Conservation (phyloP, 2,888 invertebrate genomes). For the Phortica magna region DNA sequence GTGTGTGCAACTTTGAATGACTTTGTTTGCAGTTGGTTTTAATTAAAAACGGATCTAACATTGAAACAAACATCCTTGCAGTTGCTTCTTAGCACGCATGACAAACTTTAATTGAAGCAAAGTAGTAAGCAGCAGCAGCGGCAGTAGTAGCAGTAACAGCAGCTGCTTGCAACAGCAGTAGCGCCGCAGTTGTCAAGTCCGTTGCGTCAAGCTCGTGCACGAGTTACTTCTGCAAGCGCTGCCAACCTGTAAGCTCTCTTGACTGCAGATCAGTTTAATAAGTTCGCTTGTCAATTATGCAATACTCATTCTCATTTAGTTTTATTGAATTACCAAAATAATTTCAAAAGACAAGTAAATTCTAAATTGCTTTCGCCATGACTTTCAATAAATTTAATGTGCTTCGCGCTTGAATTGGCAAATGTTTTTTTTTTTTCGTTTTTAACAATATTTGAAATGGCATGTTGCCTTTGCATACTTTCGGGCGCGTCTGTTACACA, state of each 20-base stretch:
- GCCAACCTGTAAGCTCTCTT: neutral
- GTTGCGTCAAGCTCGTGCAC: neutral
- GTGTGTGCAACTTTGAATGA: conserved; percentile 52
- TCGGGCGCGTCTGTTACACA: neutral
- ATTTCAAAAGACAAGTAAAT: neutral
- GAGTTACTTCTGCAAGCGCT: too few relatives aligned
- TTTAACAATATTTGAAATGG: neutral
- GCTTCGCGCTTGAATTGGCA: neutral
- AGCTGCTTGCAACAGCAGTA: conserved; percentile 30
- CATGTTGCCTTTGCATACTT: neutral
- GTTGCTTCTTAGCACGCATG: conserved; percentile 12
- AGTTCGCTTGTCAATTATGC: neutral
- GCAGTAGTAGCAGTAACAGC: conserved; percentile 45
- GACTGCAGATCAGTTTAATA: conserved; percentile 1
- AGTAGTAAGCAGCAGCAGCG: conserved; percentile 43
- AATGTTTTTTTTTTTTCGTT: neutral
- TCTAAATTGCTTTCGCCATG: neutral
- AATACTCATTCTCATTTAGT: neutral
- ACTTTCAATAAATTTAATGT: neutral
- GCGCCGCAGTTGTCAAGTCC: too few relatives aligned
- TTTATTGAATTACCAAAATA: conserved; percentile 9
- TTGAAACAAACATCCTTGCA: conserved; percentile 43
- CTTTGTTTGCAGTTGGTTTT: conserved; percentile 69
- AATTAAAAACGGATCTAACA: conserved; percentile 68
- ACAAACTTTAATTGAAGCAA: conserved; percentile 58